Conservation (phyloP, 2,888 invertebrate genomes). For the Sarcophaga variegata region DNA sequence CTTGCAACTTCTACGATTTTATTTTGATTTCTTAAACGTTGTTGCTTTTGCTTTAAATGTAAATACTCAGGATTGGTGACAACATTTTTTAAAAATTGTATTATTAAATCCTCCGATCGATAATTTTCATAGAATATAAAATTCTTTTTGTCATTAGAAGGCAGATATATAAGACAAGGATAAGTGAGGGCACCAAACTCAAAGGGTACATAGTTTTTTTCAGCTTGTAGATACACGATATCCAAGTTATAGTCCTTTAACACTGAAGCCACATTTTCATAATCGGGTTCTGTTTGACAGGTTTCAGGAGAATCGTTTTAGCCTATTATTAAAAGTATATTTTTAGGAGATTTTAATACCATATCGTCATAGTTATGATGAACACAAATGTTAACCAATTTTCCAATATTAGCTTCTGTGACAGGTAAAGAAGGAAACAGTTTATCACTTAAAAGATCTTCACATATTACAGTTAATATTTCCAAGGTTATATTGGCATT, state of each 20-base stretch:
- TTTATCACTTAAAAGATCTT: constrained; percentile 51
- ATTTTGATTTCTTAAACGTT: not conserved
- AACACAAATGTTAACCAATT: constrained; percentile 59
- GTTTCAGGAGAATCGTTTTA: not conserved
- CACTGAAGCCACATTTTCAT: constrained; percentile 54
- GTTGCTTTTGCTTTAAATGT: not conserved
- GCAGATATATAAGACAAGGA: constrained; percentile 60
- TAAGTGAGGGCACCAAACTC: constrained; percentile 57
- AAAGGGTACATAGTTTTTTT: constrained; percentile 55
- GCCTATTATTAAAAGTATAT: constrained; percentile 55
- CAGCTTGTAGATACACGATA: constrained; percentile 68
- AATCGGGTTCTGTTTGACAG: constrained; percentile 13
- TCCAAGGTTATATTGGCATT: constrained; percentile 3
- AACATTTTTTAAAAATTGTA: constrained; percentile 50
- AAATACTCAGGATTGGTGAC: constrained; percentile 4
- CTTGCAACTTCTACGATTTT: not conserved
- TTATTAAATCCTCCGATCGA: constrained; percentile 43
- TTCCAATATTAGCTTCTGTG: not conserved
- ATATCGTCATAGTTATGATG: constrained; percentile 65
- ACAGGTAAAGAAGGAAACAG: constrained; percentile 45
- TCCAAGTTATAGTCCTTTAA: constrained; percentile 66
- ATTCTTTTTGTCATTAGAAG: constrained; percentile 50
- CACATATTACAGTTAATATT: constrained; percentile 59
- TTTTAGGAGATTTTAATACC: constrained; percentile 57
- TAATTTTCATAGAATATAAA: constrained; percentile 42